Percentiles rank a stretch among this genome's conserved stretches.
phyloP scores from a whole-genome alignment of 2,113 vertebrate genomes.

The Mellivora capensis region DNA sequence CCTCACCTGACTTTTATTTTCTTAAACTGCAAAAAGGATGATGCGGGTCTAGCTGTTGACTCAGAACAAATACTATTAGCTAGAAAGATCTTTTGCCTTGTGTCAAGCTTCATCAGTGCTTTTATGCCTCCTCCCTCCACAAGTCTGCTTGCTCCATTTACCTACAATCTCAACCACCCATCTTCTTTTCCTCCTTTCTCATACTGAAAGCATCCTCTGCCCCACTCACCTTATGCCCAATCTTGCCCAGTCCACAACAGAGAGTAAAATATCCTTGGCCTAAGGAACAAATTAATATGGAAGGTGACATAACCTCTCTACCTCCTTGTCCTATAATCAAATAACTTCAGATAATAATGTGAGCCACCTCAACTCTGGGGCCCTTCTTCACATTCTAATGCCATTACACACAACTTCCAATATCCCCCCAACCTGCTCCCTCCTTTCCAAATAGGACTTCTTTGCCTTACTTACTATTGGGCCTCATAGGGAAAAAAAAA shows the following conservation, averaged over 20 bases:
- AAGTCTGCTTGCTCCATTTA: background rate
- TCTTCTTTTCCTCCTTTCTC: background rate
- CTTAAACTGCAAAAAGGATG: background rate
- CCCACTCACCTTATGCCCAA: background rate
- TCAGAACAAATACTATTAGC: background rate
- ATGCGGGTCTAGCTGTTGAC: background rate
- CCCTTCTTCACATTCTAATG: background rate
- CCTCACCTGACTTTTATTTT: background rate
- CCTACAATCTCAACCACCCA: background rate
- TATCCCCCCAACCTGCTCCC: background rate
- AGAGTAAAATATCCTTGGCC: background rate
- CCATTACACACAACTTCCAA: background rate
- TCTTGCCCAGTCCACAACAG: background rate
- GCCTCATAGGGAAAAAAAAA: background rate
- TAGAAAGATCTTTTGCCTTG: background rate
- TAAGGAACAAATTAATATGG: background rate
- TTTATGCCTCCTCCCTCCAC: background rate
- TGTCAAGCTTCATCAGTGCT: background rate
- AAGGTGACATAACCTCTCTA: background rate
- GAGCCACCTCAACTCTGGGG: background rate
- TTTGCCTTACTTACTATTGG: background rate
- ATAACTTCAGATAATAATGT: background rate
- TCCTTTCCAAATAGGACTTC: background rate
- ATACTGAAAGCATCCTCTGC: background rate
- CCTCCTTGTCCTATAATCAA: background rate